Base-by-base conservation (phyloP, 2,888 invertebrate species). In the Erebia palarica region DNA sequence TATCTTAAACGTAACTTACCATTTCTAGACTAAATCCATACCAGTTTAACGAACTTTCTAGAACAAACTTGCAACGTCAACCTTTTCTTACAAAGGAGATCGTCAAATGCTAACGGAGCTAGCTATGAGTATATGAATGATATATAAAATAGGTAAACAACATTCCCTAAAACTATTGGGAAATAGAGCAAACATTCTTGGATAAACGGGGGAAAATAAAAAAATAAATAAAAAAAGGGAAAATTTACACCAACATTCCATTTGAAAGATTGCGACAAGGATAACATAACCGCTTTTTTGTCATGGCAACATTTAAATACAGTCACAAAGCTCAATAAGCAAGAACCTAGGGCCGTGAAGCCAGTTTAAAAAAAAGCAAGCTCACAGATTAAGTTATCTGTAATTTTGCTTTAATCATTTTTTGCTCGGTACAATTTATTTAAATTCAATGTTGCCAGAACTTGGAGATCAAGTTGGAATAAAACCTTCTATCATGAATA, bases 171-270 rank as follows among this genome's bases (percentile, higher is more conserved):
- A 82, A 89, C 94, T 89, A 91, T 82, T 77, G 85, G 86, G 81
- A 76, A 61, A 76, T 81, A 92, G 90, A 83, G 75, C 79, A 94
- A 94, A 95, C 96, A 96, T 96, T 96, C 96, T 83, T 81, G 89
- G 83, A 84, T 78, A 83, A 87, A 82, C 79, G 79, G 60, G 77
- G 80, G 80, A 82, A 84, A 82, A 82, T 84, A 78, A 84, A 86
- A 84, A 86, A 86, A 82, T 21, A 79, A 78, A 36, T 36, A 36
- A 79, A 81, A 63, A 63, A 49, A 81, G 78, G 82, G 84, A 81
- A 87, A 92, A 89, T 90, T 86, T 95, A 95, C 95, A 95, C 95
- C 95, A 95, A 95, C 95, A 95, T 95, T 95, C 95, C 95, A 95
- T 95, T 95, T 94, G 94, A 90, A 83, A 86, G 77, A 67, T 81